Conservation (phyloP, 2,797 vertebrate species). For the Todus mexicanus region DNA sequence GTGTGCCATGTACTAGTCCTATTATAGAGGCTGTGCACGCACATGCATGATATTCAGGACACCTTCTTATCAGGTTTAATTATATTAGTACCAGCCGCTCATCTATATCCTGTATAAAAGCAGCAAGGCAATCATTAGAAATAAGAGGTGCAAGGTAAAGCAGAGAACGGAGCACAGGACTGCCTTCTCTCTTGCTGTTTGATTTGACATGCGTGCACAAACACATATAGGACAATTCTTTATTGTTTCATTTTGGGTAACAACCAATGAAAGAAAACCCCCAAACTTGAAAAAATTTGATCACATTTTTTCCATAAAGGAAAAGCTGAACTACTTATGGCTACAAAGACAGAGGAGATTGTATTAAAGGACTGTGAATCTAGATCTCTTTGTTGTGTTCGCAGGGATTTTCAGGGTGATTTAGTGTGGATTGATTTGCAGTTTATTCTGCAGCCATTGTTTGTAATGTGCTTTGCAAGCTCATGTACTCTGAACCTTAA, state of each 20-base stretch:
- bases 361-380: slow-evolving; percentile 58
- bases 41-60: slow-evolving; percentile 22
- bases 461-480: slow-evolving; percentile 81
- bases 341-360: slow-evolving; percentile 40
- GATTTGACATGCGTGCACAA: slow-evolving; percentile 40
- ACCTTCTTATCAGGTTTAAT: slow-evolving; percentile 59
- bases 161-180: neutral
- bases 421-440: slow-evolving; percentile 80
- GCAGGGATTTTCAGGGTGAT: slow-evolving; percentile 77
- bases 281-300: neutral
- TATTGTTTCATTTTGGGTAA: neutral
- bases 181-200: neutral
- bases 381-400: slow-evolving; percentile 67
- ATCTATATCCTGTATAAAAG: slow-evolving; percentile 50
- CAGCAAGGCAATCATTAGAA: slow-evolving; percentile 41
- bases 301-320: slow-evolving; percentile 33
- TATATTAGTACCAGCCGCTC: slow-evolving; percentile 39
- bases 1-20: neutral
- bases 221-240: neutral
- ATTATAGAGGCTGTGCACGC: slow-evolving; percentile 37
- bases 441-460: slow-evolving; percentile 79
- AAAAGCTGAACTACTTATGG: slow-evolving; percentile 33
- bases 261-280: neutral
- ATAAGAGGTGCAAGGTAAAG: neutral
- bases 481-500: slow-evolving; percentile 79